phyloP scores from a whole-genome alignment of 2,797 vertebrate genomes.

The Psittacula echo region DNA sequence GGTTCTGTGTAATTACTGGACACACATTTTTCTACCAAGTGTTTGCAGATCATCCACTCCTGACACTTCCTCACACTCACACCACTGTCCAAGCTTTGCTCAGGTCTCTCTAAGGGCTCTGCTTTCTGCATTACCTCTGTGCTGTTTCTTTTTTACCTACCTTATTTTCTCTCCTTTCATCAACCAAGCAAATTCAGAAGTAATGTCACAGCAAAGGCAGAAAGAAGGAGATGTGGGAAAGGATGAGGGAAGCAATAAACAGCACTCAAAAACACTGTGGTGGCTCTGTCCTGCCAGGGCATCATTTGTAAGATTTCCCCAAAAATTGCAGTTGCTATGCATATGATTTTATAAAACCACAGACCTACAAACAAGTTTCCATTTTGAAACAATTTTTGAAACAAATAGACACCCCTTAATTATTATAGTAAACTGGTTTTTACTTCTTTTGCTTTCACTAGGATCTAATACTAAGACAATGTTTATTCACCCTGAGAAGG shows the following conservation, averaged over 20 bases:
- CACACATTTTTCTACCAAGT: background rate
- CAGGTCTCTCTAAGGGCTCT: background rate
- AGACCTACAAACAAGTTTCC: rapidly evolving
- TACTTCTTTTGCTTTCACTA: background rate
- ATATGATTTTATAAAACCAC: background rate
- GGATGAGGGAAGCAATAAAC: rapidly evolving
- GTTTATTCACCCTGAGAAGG: background rate
- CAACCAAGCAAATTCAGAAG: background rate
- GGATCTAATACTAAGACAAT: background rate
- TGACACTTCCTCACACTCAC: background rate
- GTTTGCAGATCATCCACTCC: background rate
- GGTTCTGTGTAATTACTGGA: background rate
- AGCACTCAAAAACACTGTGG: background rate
- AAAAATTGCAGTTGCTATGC: background rate
- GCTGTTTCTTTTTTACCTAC: background rate
- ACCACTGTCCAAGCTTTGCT: background rate
- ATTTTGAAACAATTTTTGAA: background rate
- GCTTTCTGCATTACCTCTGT: background rate
- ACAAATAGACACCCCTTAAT: background rate
- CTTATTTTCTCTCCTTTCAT: background rate
- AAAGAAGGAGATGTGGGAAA: background rate
- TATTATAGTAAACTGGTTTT: background rate
- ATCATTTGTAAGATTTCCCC: background rate
- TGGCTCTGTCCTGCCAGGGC: background rate
- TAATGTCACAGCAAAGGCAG: background rate